Evolutionary conservation across 2,888 invertebrate genomes (phyloP).

Genomic region (Caenorhabditis sinica): DNA sequence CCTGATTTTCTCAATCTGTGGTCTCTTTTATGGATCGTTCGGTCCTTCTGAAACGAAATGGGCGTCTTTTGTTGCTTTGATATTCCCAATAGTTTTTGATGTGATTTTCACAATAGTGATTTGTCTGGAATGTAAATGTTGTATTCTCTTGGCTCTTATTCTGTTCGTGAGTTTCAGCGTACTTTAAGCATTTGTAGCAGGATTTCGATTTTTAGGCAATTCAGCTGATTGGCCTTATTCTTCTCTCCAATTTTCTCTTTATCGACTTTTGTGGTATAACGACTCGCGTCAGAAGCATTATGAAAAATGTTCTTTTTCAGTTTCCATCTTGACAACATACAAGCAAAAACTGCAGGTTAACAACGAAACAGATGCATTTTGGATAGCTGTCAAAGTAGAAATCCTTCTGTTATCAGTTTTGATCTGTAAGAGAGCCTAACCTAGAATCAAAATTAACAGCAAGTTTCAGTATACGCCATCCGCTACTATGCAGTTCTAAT

Average conservation of each 20-base stretch:
- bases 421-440: slow-evolving; percentile 3
- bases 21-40: neutral
- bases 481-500: slow-evolving; percentile 21
- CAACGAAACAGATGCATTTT: slow-evolving; percentile 5
- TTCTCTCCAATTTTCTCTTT: neutral
- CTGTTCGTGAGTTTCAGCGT: slow-evolving; percentile 14
- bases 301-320: neutral
- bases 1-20: neutral
- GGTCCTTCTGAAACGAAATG: neutral
- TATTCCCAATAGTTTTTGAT: neutral
- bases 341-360: neutral
- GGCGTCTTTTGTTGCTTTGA: neutral
- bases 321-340: slow-evolving; percentile 4
- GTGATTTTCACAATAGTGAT: neutral
- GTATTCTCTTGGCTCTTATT: slow-evolving; percentile 10
- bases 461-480: neutral
- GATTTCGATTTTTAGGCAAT: slow-evolving; percentile 5
- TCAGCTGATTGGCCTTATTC: neutral
- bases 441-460: neutral
- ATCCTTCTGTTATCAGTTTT: neutral
- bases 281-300: neutral
- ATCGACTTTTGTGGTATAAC: neutral
- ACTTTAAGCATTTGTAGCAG: neutral
- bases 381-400: neutral
- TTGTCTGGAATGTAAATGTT: slow-evolving; percentile 10